Evolutionary conservation across 2,797 vertebrate species (phyloP), one percentile per base, ranked within the genome.

Genomic region (Rostrhamus sociabilis): DNA sequence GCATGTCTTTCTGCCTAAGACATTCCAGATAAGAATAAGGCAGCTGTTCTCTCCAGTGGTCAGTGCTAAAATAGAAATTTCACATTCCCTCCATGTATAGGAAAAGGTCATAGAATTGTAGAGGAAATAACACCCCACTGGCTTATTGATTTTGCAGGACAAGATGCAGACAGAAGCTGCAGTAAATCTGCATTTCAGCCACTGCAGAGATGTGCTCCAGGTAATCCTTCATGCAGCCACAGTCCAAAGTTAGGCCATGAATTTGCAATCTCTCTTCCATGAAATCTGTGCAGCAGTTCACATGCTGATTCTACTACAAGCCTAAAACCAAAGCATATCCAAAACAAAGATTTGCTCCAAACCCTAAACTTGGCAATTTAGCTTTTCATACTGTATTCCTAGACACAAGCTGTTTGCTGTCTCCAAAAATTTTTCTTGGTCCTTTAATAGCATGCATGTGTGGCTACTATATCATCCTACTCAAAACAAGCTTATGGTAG

Each of bases 121-220:
- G 59, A 81, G 62, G 68, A 91, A 86, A 25, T 45, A 71, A 66
- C 77, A 76, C 20, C 55, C 53, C 18, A 5, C 40, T 23, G 48
- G 31, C 14, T 68, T 81, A 89, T 60, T 19, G 48, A 60, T 77
- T 95, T 58, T 64, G 72, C 60, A 93, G 87, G 72, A 67, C 29
- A 80, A 63, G 74, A 42, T 31, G 77, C 43, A 45, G 80, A 58
- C 23, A 52, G 42, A 5, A 66, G 84, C 47, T 72, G 72, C 94
- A 93, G 72, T 80, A 86, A 94, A 95, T 90, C 75, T 88, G 72
- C 56, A 72, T 75, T 83, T 83, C 77, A 74, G 59, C 48, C 67
- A n/a, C 75, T 60, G 84, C 60, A 56, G 86, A 60, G 63, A 52
- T 19, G 83, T 38, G 56, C 77, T 60, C 56, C 75, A 38, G 64